Conservation (phyloP, 2,113 vertebrate genomes). For the Alces alces region DNA sequence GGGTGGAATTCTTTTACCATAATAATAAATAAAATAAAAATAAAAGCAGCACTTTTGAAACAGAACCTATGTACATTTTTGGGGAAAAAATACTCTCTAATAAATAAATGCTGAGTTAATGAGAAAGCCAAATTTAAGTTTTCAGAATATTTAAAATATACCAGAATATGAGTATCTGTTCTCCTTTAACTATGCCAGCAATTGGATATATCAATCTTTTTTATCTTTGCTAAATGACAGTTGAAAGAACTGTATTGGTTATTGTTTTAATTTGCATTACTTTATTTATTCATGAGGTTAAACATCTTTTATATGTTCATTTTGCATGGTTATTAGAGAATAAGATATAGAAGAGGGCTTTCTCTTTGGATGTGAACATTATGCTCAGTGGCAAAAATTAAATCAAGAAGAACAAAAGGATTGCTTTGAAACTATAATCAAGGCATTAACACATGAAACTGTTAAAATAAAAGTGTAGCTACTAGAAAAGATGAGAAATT, state of each 20-base stretch:
- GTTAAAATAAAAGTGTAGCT: background rate
- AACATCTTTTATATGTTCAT: background rate
- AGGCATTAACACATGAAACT: background rate
- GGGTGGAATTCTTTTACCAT: background rate
- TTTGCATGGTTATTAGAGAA: constrained; percentile 14
- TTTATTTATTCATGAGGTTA: constrained; percentile 39
- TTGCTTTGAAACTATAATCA: background rate
- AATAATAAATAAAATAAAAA: background rate
- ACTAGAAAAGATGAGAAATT: background rate
- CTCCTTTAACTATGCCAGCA: background rate
- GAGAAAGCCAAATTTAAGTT: constrained; percentile 15
- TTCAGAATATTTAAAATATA: constrained; percentile 19
- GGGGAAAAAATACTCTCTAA: background rate
- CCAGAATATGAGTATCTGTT: background rate
- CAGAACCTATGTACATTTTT: background rate
- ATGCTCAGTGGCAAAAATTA: constrained; percentile 15
- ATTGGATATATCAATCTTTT: constrained; percentile 5
- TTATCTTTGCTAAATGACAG: background rate
- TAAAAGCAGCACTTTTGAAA: constrained; percentile 23
- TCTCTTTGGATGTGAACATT: constrained; percentile 19
- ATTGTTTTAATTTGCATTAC: constrained; percentile 43
- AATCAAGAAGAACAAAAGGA: background rate
- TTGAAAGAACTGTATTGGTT: constrained; percentile 23
- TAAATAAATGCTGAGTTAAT: background rate
- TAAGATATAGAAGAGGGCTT: background rate